These are phyloP conservation scores for Miltochrista miniata DNA, from an alignment of 2,888 invertebrate species.

Conservation along the genomic window DNA sequence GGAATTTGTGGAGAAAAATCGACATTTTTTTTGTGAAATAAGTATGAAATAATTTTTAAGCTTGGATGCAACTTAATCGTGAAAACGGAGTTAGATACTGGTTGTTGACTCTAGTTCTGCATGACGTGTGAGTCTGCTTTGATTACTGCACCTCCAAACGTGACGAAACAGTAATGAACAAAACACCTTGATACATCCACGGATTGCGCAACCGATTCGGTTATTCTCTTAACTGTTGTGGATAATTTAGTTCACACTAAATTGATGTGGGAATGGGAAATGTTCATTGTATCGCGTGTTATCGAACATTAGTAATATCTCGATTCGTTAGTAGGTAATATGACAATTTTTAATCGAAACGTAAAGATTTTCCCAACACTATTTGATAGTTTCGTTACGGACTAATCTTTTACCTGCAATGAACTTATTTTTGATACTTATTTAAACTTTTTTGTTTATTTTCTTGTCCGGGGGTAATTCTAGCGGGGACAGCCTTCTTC, in stretches of 20 bases:
- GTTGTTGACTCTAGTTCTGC: background rate
- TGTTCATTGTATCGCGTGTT: conserved; percentile 2
- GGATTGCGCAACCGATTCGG: conserved; percentile 6
- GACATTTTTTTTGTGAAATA: too few relatives aligned
- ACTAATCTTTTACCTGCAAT: too few relatives aligned
- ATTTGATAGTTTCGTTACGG: too few relatives aligned
- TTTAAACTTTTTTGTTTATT: too few relatives aligned
- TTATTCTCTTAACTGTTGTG: conserved; percentile 1
- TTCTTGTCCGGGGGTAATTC: too few relatives aligned
- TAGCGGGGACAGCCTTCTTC: too few relatives aligned
- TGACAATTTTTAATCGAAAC: background rate
- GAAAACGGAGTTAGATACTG: background rate
- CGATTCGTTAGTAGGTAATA: background rate
- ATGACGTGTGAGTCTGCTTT: background rate
- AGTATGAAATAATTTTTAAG: too few relatives aligned
- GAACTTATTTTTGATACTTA: too few relatives aligned
- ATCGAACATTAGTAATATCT: conserved; percentile 1
- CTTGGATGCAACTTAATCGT: too few relatives aligned
- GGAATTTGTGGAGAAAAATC: too few relatives aligned
- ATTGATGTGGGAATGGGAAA: conserved; percentile 6
- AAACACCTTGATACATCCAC: background rate
- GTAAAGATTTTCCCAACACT: background rate
- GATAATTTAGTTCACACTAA: conserved; percentile 3
- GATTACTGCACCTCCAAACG: background rate
- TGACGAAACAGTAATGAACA: conserved; percentile 11